Evolutionary conservation across 2,113 vertebrate species (phyloP), one percentile per base, ranked within the genome.

Genomic region (Tragelaphus strepsiceros): DNA sequence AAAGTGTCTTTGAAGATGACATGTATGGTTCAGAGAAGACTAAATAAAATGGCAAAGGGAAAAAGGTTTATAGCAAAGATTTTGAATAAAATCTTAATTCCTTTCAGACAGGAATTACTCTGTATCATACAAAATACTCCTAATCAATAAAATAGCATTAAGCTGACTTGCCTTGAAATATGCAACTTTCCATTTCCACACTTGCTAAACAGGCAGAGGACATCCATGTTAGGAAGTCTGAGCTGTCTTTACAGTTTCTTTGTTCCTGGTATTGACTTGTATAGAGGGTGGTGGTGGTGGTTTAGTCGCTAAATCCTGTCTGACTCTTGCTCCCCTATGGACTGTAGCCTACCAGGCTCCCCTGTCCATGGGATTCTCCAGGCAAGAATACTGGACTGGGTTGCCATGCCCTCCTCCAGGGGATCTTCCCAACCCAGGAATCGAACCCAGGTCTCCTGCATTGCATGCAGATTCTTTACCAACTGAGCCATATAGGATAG

Each of bases 271-370:
- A 21, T 11, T 49, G n/a, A 54, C 24, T 90, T 53, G 2, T 7
- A 24, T 71, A 49, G 35, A 49, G 54, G 26, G 17, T 3, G 35
- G n/a, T 22, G n/a, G 19, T 39, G 67, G n/a, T 74, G 21, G n/a
- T 22, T 39, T 74, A 74, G 67, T 74, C 0, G 0, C 67, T 12
- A 12, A 74, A 10, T 22, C 5, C 0, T 39, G 67, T 74, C 67
- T 35, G n/a, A 74, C n/a, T 74, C 19, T 74, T 74, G 67, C 3
- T 6, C 22, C 19, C 19, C 10, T 21, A 39, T 6, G n/a, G 67
- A 74, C 67, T 39, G 67, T 22, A 39, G n/a, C n/a, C 19, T 10
- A 39, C 2, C n/a, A 24, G 67, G 19, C n/a, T 22, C 19, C n/a
- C 39, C 67, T 39, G 67, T 74, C 67, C 67, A 13, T 39, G n/a